A percentile compares a stretch with the other conserved stretches of the same genome.
Evolutionary conservation across 2,797 vertebrate species (phyloP).

Genomic region (Crocodylus rhombifer): DNA sequence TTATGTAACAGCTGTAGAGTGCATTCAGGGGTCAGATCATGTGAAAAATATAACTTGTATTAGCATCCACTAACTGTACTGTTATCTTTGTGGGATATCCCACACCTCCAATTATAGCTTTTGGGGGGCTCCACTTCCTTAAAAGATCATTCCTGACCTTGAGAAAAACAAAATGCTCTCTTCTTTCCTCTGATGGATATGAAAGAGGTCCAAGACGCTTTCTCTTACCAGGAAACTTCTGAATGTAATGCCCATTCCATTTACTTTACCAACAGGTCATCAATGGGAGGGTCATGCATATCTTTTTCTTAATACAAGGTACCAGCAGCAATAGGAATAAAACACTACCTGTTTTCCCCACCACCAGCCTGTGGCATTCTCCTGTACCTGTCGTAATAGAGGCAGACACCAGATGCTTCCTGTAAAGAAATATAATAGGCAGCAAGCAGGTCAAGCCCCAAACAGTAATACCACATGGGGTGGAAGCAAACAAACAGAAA

Average conservation of each 20-base stretch:
- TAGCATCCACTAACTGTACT: background rate
- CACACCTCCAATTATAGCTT: background rate
- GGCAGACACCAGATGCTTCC: background rate
- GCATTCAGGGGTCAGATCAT: too few relatives aligned
- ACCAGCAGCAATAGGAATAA: background rate
- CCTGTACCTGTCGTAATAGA: background rate
- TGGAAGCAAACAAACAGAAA: background rate
- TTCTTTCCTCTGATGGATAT: background rate
- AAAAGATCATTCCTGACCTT: background rate
- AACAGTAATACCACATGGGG: background rate
- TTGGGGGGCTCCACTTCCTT: background rate
- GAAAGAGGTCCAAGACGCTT: background rate
- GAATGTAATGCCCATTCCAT: background rate
- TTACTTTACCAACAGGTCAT: background rate
- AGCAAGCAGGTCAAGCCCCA: background rate
- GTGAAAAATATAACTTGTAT: too few relatives aligned
- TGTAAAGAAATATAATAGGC: background rate
- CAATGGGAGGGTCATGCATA: background rate
- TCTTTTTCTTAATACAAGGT: background rate
- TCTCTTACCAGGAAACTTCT: background rate
- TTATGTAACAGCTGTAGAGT: too few relatives aligned
- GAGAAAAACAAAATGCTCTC: background rate
- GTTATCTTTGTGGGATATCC: background rate
- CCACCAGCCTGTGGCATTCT: accelerated
- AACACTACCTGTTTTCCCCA: background rate